Evolutionary conservation across 2,797 vertebrate genomes (phyloP).

Genomic region (Dallia pectoralis): DNA sequence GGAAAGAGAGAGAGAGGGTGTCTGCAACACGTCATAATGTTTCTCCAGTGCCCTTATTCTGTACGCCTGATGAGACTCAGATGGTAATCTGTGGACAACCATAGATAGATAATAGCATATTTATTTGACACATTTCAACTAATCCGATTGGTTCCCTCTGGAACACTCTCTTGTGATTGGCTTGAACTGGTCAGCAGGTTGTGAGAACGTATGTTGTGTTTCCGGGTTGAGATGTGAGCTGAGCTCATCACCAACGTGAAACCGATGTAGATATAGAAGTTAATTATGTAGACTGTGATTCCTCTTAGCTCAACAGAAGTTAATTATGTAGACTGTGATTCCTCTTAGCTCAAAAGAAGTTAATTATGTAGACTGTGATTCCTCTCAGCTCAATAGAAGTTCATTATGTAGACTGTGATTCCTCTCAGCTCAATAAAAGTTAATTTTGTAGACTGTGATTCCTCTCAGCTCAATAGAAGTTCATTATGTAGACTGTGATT

Average conservation of each 20-base stretch:
- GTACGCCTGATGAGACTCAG: constrained; percentile 40
- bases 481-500: no score
- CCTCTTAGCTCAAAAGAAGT: no score
- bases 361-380: no score
- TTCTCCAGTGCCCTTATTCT: constrained; percentile 18
- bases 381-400: no score
- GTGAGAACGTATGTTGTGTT: constrained; percentile 62
- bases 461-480: no score
- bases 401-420: no score
- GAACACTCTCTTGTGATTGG: constrained; percentile 66
- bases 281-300: no score
- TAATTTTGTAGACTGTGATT: no score
- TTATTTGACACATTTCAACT: constrained; percentile 72
- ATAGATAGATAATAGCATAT: constrained; percentile 67
- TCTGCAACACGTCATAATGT: not conserved
- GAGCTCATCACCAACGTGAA: not conserved
- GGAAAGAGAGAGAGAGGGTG: not conserved
- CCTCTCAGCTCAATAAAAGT: no score
- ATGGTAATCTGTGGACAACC: constrained; percentile 55
- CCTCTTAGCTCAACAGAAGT: no score
- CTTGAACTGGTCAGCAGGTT: constrained; percentile 68
- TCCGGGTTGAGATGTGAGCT: constrained; percentile 41
- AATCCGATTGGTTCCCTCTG: constrained; percentile 59
- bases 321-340: no score
- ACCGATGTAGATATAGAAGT: no score